These are phyloP conservation scores for Scolanthus callimorphus DNA, from an alignment of 92 coral and sea anemone species.

Conservation along the genomic window DNA sequence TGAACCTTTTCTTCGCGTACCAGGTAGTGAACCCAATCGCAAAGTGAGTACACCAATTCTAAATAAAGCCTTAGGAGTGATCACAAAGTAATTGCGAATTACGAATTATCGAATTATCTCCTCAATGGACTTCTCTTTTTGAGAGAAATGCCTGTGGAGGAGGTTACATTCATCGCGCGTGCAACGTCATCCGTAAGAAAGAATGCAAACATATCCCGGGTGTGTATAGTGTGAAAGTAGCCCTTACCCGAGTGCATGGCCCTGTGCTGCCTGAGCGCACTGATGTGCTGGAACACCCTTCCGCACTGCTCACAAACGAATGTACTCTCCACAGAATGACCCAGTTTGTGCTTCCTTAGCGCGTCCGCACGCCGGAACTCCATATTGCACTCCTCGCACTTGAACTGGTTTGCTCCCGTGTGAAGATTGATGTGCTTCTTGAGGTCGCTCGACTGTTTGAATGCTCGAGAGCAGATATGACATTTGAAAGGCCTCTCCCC, in stretches of 20 bases:
- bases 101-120: too few relatives aligned
- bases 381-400: slow-evolving; percentile 93
- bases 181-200: too few relatives aligned
- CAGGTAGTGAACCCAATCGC: too few relatives aligned
- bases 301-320: slow-evolving; percentile 69
- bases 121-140: too few relatives aligned
- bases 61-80: too few relatives aligned
- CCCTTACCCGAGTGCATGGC: slow-evolving; percentile 64
- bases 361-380: slow-evolving; percentile 98
- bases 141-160: too few relatives aligned
- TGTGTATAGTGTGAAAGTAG: too few relatives aligned
- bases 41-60: too few relatives aligned
- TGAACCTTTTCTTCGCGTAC: too few relatives aligned
- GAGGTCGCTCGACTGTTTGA: slow-evolving; percentile 98
- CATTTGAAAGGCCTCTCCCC: slow-evolving; percentile 98
- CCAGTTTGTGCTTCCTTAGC: slow-evolving; percentile 85
- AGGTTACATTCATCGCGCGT: too few relatives aligned
- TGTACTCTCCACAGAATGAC: slow-evolving; percentile 76
- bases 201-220: too few relatives aligned
- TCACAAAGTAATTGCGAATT: too few relatives aligned
- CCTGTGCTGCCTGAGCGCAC: slow-evolving; percentile 69
- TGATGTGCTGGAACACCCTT: slow-evolving; percentile 63
- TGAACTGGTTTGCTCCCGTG: slow-evolving; percentile 95
- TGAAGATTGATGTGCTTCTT: slow-evolving; percentile 98
- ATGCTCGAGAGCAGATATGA: slow-evolving; percentile 90